Percentiles rank a stretch among this genome's conserved stretches.
Conservation (phyloP, 1,140 invertebrate genomes). For the Rhopalosiphum padi region DNA sequence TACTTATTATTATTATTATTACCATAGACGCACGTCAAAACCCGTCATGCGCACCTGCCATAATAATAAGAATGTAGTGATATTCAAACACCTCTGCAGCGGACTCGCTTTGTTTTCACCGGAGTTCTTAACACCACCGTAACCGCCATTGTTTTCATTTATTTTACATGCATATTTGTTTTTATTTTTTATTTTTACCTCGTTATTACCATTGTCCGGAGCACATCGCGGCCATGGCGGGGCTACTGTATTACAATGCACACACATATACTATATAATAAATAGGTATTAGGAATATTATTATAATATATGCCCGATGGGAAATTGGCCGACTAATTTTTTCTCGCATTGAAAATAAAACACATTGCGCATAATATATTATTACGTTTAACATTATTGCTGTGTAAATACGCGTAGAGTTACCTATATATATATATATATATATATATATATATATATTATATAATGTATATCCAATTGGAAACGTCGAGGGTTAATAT, state of each 20-base stretch:
- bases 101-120: slow-evolving; percentile 40
- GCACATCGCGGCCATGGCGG: neutral
- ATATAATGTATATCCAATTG: neutral
- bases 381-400: neutral
- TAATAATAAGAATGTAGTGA: slow-evolving; percentile 33
- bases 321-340: slow-evolving; percentile 25
- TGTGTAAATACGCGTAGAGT: neutral
- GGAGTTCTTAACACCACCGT: slow-evolving; percentile 12
- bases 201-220: slow-evolving; percentile 53
- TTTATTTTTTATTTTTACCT: neutral
- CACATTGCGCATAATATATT: neutral
- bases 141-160: slow-evolving; percentile 45
- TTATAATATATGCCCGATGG: neutral
- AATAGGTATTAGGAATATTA: neutral
- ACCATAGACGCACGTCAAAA: slow-evolving; percentile 17
- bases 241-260: neutral
- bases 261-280: neutral
- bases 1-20: slow-evolving; percentile 27
- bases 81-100: slow-evolving; percentile 40
- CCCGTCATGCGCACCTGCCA: slow-evolving; percentile 41
- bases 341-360: neutral
- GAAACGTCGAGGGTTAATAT: neutral
- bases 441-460: neutral
- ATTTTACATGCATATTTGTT: neutral
- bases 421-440: neutral